A percentile compares a stretch with the other conserved stretches of the same genome.
Evolutionary conservation across 2,797 vertebrate genomes (phyloP).

Genomic region (Chrysocyon brachyurus): DNA sequence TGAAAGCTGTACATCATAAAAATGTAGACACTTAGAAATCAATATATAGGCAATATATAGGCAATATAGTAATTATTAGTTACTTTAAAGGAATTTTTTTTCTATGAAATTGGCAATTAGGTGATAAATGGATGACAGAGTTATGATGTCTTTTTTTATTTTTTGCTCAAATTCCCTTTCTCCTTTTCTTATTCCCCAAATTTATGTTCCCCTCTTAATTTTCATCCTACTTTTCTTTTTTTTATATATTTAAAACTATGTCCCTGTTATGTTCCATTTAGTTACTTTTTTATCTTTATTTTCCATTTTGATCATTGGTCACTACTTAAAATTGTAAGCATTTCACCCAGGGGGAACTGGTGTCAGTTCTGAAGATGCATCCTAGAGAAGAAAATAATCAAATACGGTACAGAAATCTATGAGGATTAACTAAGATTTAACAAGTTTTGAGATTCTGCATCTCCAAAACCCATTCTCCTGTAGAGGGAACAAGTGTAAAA

Average conservation of each 20-base stretch:
- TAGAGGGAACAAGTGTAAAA: not conserved
- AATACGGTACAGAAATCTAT: not conserved
- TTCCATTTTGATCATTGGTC: not conserved
- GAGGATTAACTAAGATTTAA: not conserved
- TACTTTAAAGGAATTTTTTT: not conserved
- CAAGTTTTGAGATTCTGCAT: not conserved
- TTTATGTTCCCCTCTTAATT: not conserved
- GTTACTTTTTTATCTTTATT: not conserved
- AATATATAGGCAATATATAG: not conserved
- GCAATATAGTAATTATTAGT: not conserved
- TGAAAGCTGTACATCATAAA: not conserved
- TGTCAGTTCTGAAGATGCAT: not conserved
- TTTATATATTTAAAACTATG: not conserved
- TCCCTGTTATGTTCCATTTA: not conserved
- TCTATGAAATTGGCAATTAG: not conserved
- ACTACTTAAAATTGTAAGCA: not conserved
- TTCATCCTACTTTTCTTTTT: not conserved
- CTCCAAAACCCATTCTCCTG: not conserved
- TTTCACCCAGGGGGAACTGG: not conserved
- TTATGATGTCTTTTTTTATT: not conserved
- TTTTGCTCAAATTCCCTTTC: not conserved
- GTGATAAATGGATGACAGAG: not conserved
- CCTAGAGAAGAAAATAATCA: not conserved
- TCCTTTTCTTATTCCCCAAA: not conserved
- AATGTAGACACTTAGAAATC: not conserved